Conservation (phyloP, 1,140 invertebrate genomes). For the Bathynomus jamesi region DNA sequence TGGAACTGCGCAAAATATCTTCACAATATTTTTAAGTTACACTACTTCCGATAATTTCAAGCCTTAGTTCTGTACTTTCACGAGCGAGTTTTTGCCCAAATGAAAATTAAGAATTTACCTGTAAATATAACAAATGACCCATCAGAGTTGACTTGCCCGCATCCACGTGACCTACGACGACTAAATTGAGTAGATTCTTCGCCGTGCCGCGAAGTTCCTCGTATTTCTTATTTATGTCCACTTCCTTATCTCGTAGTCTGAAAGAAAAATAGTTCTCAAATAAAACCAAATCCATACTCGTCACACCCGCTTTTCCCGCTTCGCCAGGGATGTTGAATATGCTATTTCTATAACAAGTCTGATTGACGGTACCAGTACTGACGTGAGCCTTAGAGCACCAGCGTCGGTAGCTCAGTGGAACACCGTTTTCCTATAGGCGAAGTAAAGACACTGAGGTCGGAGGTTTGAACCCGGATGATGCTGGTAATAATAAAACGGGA, state of each 20-base stretch:
- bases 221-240: conserved; percentile 52
- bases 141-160: conserved; percentile 97
- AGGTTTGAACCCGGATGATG: too few species aligned
- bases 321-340: background rate
- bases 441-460: too few species aligned
- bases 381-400: too few species aligned
- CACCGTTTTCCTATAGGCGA: too few species aligned
- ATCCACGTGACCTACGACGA: conserved; percentile 98
- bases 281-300: background rate
- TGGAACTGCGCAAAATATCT: too few species aligned
- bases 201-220: conserved; percentile 59
- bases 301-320: background rate
- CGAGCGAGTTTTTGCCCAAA: too few species aligned
- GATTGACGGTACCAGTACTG: too few species aligned
- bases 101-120: conserved; percentile 12
- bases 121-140: conserved; percentile 78
- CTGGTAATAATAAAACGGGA: too few species aligned
- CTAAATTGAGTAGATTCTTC: conserved; percentile 84
- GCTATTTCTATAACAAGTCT: background rate
- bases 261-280: conserved; percentile 11
- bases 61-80: too few species aligned
- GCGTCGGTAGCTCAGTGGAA: too few species aligned
- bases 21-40: too few species aligned
- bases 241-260: conserved; percentile 43
- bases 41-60: too few species aligned